Percentiles rank a stretch among this genome's conserved stretches.
Evolutionary conservation across 2,888 invertebrate genomes (phyloP).

Genomic region (Papilio demoleus): DNA sequence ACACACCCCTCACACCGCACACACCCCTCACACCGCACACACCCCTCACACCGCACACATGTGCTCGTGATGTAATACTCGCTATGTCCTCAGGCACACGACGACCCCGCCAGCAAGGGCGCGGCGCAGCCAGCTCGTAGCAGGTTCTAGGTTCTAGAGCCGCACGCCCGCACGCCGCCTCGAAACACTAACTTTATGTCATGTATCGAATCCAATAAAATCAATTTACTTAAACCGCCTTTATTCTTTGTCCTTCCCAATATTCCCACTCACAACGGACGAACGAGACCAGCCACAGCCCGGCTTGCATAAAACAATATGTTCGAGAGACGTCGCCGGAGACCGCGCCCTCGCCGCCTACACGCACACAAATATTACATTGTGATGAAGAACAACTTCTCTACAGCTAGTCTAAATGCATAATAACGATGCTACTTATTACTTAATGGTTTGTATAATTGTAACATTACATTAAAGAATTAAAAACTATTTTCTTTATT

Average conservation of each 20-base stretch:
- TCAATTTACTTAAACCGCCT: background rate
- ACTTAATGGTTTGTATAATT: too few species aligned
- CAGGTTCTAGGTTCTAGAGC: constrained; percentile 54
- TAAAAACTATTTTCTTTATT: background rate
- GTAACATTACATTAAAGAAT: too few species aligned
- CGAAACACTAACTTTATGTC: background rate
- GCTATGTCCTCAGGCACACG: constrained; percentile 63
- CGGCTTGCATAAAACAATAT: background rate
- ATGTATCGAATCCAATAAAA: background rate
- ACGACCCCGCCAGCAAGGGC: constrained; percentile 66
- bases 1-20: too few species aligned
- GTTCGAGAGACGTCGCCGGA: too few species aligned
- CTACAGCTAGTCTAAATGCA: too few species aligned
- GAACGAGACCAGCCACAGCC: background rate
- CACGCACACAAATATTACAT: too few species aligned
- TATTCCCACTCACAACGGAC: background rate
- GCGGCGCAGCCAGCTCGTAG: constrained; percentile 61
- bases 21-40: too few species aligned
- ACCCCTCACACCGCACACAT: background rate
- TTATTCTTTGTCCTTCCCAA: background rate
- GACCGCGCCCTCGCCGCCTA: too few species aligned
- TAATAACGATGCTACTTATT: too few species aligned
- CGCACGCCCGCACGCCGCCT: background rate
- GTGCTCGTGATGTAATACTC: background rate
- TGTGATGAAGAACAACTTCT: too few species aligned